Conservation (phyloP, 2,888 invertebrate genomes). For the Amorpha juglandis region DNA sequence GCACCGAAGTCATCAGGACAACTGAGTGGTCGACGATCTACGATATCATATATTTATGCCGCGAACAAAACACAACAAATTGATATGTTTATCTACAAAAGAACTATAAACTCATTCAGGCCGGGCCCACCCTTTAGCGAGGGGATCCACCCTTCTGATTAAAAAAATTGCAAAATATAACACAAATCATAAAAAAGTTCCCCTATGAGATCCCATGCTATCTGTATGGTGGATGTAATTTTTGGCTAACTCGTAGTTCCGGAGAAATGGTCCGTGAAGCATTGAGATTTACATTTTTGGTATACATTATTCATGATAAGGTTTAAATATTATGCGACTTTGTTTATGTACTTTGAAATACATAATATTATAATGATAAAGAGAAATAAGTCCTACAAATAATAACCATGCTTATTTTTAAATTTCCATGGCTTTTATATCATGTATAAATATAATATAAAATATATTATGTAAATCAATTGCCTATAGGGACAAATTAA, state of each 20-base stretch:
- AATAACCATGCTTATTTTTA: neutral
- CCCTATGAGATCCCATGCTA: conserved; percentile 54
- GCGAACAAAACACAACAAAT: conserved; percentile 82
- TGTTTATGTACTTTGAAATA: neutral
- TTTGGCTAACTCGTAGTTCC: conserved; percentile 74
- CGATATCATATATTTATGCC: conserved; percentile 75
- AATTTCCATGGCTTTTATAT: too few relatives aligned
- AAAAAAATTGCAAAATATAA: conserved; percentile 82
- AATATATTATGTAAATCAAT: too few relatives aligned
- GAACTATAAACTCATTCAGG: conserved; percentile 80
- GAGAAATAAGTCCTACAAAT: too few relatives aligned
- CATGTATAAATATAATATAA: too few relatives aligned
- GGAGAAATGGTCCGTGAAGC: conserved; percentile 77
- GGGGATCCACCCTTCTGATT: conserved; percentile 81
- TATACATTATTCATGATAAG: conserved; percentile 64
- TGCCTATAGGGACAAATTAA: too few relatives aligned
- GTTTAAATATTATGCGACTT: conserved; percentile 16
- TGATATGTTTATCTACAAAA: conserved; percentile 83
- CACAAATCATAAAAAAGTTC: conserved; percentile 79
- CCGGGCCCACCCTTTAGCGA: conserved; percentile 78
- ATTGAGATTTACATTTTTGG: conserved; percentile 66
- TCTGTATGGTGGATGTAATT: conserved; percentile 65
- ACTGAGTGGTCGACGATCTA: conserved; percentile 64
- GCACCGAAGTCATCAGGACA: conserved; percentile 64
- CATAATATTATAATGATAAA: too few relatives aligned